phyloP scores from a whole-genome alignment of 2,113 vertebrate genomes.

The Pachypanchax playfairii region DNA sequence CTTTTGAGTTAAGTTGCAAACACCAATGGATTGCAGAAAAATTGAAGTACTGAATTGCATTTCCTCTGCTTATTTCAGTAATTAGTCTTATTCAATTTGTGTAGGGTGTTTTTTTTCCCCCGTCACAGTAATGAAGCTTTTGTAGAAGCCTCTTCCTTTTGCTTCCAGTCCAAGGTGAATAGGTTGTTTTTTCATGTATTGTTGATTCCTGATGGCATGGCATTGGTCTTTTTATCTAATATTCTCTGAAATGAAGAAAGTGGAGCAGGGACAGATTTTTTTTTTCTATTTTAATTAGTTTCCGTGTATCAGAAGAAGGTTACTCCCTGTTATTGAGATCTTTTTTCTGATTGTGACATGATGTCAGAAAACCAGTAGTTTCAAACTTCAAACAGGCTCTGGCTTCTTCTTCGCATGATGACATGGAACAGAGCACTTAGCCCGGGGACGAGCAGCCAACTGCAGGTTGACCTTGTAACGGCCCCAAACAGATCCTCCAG shows the following conservation, averaged over 20 bases:
- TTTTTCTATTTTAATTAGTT: slow-evolving; percentile 17
- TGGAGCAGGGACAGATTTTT: neutral
- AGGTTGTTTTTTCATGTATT: neutral
- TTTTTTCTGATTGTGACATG: slow-evolving; percentile 16
- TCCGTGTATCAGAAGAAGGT: slow-evolving; percentile 16
- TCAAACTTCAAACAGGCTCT: slow-evolving; percentile 30
- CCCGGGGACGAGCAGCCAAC: slow-evolving; percentile 23
- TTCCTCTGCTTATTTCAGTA: slow-evolving; percentile 3
- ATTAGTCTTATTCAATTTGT: slow-evolving; percentile 29
- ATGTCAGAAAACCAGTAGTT: slow-evolving; percentile 33
- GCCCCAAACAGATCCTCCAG: slow-evolving; percentile 38
- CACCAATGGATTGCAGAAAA: slow-evolving; percentile 1
- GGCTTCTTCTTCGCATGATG: slow-evolving; percentile 26
- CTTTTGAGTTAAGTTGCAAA: slow-evolving; percentile 4
- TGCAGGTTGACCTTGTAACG: slow-evolving; percentile 42
- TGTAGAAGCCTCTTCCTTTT: neutral
- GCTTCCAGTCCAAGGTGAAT: neutral
- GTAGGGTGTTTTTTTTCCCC: neutral
- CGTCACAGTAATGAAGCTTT: slow-evolving; percentile 3
- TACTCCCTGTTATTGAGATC: slow-evolving; percentile 14
- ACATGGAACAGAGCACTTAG: slow-evolving; percentile 61
- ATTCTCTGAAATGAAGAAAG: neutral
- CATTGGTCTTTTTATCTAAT: neutral
- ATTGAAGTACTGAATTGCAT: neutral
- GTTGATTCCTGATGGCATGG: neutral